These are phyloP conservation scores for Elephantulus edwardii DNA, from an alignment of 2,113 vertebrate genomes.

Conservation along the genomic window DNA sequence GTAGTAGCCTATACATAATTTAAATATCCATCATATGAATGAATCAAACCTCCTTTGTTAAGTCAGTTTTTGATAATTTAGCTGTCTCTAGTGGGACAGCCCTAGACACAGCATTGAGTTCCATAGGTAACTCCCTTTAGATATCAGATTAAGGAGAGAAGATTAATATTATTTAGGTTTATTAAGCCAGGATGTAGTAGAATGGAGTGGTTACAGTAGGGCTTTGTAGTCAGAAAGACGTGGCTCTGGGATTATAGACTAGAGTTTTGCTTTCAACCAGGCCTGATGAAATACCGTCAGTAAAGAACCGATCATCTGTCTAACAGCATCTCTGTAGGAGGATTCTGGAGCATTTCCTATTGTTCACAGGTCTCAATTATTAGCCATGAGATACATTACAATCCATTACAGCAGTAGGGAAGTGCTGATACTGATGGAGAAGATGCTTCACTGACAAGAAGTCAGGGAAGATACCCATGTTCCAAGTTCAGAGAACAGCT, in stretches of 20 bases:
- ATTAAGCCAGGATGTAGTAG: neutral
- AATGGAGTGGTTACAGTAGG: neutral
- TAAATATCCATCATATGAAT: neutral
- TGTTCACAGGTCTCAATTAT: neutral
- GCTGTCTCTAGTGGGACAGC: neutral
- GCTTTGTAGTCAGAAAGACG: neutral
- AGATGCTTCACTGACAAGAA: neutral
- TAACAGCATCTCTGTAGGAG: neutral
- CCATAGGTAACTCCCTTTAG: neutral
- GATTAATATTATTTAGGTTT: neutral
- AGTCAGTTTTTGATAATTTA: slow-evolving; percentile 3
- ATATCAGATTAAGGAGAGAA: slow-evolving; percentile 4
- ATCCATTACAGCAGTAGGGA: neutral
- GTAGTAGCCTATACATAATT: neutral
- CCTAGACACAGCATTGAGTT: neutral
- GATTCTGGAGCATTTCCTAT: neutral
- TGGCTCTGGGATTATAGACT: neutral
- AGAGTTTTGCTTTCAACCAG: neutral
- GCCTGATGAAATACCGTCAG: neutral
- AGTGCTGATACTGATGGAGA: neutral
- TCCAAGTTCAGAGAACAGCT: neutral
- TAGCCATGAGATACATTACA: neutral
- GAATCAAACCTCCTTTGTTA: neutral
- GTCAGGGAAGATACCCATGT: neutral
- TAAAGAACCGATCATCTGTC: neutral